These are phyloP conservation scores for Disparrhopalites patrizii DNA, from an alignment of 2,888 invertebrate genomes.

Conservation along the genomic window DNA sequence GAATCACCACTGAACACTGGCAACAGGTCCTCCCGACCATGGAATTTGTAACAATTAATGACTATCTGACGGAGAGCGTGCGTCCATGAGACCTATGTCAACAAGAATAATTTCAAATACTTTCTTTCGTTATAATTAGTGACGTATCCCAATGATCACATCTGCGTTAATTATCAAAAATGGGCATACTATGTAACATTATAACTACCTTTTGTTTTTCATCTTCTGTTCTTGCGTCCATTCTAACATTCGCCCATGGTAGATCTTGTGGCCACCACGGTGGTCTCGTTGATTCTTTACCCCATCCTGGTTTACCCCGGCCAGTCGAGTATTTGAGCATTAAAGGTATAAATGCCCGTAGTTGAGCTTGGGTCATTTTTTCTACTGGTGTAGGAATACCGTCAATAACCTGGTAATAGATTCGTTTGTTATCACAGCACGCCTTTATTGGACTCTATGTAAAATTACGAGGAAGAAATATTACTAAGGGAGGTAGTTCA, in stretches of 20 bases:
- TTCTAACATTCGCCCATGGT: constrained; percentile 96
- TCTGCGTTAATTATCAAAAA: no score
- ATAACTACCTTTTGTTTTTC: constrained; percentile 85
- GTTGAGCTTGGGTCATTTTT: constrained; percentile 98
- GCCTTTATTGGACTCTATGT: no score
- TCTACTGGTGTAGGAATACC: constrained; percentile 97
- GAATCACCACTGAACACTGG: constrained; percentile 92
- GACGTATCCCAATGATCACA: not conserved
- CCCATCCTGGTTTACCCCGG: constrained; percentile 96
- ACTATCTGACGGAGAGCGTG: constrained; percentile 93
- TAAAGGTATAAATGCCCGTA: constrained; percentile 92
- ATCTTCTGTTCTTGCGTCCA: constrained; percentile 93
- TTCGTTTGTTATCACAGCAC: not conserved
- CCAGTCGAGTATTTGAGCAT: constrained; percentile 96
- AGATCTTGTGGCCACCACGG: constrained; percentile 98
- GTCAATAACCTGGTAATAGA: constrained; percentile 61
- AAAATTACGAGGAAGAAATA: not conserved
- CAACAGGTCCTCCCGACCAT: constrained; percentile 89
- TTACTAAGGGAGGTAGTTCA: constrained; percentile 87
- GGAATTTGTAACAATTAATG: constrained; percentile 96
- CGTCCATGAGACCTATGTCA: constrained; percentile 92
- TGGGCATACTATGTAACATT: no score
- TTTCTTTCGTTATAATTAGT: not conserved
- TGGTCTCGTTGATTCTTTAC: constrained; percentile 89
- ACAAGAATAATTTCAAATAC: not conserved